A percentile compares a stretch with the other conserved stretches of the same genome.
Evolutionary conservation across 2,888 invertebrate genomes (phyloP).

Genomic region (Crepidodera aurea): DNA sequence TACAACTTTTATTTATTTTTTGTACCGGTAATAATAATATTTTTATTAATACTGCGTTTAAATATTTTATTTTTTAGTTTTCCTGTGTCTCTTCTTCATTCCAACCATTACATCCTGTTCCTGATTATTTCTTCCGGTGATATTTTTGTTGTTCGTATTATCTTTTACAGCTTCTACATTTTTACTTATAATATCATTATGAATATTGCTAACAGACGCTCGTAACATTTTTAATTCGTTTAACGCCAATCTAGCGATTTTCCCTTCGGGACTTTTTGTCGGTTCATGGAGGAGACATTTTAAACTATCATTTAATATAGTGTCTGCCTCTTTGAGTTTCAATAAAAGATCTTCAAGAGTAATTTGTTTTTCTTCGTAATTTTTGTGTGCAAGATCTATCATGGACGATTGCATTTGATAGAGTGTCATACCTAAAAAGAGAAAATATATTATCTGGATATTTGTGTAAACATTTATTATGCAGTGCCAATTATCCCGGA

Average conservation of each 20-base stretch:
- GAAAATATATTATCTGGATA: too few relatives aligned
- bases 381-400: slow-evolving; percentile 70
- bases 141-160: too few relatives aligned
- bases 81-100: too few relatives aligned
- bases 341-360: slow-evolving; percentile 65
- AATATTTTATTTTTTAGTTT: too few relatives aligned
- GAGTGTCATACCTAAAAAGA: slow-evolving; percentile 72
- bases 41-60: too few relatives aligned
- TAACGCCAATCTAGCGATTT: slow-evolving; percentile 73
- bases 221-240: slow-evolving; percentile 66
- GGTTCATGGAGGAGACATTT: slow-evolving; percentile 77
- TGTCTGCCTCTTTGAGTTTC: slow-evolving; percentile 67
- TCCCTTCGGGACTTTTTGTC: slow-evolving; percentile 75
- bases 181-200: slow-evolving; percentile 28
- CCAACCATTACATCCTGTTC: too few relatives aligned
- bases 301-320: slow-evolving; percentile 68
- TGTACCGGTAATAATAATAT: too few relatives aligned
- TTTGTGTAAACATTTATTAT: too few relatives aligned
- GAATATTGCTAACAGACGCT: slow-evolving; percentile 40
- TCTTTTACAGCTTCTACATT: too few relatives aligned
- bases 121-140: too few relatives aligned
- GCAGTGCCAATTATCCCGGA: too few relatives aligned
- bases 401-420: slow-evolving; percentile 78
- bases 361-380: slow-evolving; percentile 69
- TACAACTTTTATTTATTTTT: too few relatives aligned